Evolutionary conservation across 92 coral and sea anemone species (phyloP).

Genomic region (Bergia puertoricense): DNA sequence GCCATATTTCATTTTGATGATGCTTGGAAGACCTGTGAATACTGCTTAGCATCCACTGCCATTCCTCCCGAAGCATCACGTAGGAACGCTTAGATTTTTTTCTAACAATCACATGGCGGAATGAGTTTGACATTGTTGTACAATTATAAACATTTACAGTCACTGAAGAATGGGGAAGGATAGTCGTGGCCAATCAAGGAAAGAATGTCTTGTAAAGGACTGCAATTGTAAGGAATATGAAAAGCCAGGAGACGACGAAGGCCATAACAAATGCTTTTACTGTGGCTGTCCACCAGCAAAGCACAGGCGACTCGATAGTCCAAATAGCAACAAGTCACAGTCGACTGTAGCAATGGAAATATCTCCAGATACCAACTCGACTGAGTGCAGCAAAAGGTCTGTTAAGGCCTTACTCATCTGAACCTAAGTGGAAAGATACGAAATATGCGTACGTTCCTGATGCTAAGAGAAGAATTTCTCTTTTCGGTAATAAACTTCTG

Average conservation of each 20-base stretch:
- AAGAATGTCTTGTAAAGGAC: background rate
- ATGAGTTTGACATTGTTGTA: background rate
- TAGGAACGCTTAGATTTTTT: no score
- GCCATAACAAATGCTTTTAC: constrained; percentile 22
- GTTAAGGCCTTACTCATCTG: constrained; percentile 29
- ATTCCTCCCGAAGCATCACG: no score
- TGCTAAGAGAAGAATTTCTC: no score
- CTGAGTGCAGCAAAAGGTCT: constrained; percentile 14
- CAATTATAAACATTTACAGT: constrained; percentile 25
- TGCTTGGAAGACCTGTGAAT: no score
- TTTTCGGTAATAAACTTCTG: no score
- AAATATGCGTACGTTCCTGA: constrained; percentile 4
- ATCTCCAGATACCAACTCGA: background rate
- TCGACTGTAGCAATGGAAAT: constrained; percentile 9
- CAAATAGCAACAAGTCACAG: background rate
- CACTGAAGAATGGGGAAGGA: constrained; percentile 36
- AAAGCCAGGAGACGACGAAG: constrained; percentile 36
- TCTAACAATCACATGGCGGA: no score
- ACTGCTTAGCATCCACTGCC: no score
- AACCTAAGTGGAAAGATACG: constrained; percentile 47
- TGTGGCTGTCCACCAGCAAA: constrained; percentile 51
- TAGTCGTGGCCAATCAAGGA: constrained; percentile 41
- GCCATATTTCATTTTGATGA: no score
- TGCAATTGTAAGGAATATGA: constrained; percentile 37
- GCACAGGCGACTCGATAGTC: constrained; percentile 31